Base-by-base conservation (phyloP, 2,797 vertebrate species). In the Coranthus polyacanthus region DNA sequence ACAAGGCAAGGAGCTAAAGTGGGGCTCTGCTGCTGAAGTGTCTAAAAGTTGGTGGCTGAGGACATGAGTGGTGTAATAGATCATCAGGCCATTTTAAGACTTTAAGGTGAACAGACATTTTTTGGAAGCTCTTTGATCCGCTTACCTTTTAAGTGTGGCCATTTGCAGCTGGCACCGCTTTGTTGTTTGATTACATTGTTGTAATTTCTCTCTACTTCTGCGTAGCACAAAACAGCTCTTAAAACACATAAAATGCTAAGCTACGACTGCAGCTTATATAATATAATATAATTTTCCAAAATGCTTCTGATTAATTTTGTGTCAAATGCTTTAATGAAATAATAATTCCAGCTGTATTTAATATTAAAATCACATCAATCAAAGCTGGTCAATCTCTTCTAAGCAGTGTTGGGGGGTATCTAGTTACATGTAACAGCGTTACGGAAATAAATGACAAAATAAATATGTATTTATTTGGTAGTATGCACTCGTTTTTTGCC, bases 1-100 rank as follows among this genome's bases (percentile, higher is more conserved):
- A 39, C 63, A 15, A 75, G 74, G 47, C 36, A 34, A 8, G 55
- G 64, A 55, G 70, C 49, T 65, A 18, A 72, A 84, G 81, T 69
- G 75, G 56, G 44, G 21, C 53, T 78, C 60, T 63, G 74, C 59
- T 18, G 61, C 73, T 60, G 29, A 45, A 74, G 79, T 34, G 50
- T 12, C 50, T 43, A 57, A 61, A 56, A 56, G 63, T 21, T 53
- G 68, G 64, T 34, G 68, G 17, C 50, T 16, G 43, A 46, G 3
- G 37, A 53, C 58, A 42, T 1, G 18, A 65, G 46, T 36, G 72
- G 12, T 4, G 3, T 20, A 15, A 72, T 0, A 10, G 55, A 18
- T 47, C 68, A 67, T 68, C 49, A 13, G 46, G 46, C 12, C 41
- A 16, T 59, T 72, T 71, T 39, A 34, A 51, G 22, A 43, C 4